A percentile compares a stretch with the other conserved stretches of the same genome.
phyloP scores from a whole-genome alignment of 1,140 invertebrate genomes.

The Mizuhopecten yessoensis region DNA sequence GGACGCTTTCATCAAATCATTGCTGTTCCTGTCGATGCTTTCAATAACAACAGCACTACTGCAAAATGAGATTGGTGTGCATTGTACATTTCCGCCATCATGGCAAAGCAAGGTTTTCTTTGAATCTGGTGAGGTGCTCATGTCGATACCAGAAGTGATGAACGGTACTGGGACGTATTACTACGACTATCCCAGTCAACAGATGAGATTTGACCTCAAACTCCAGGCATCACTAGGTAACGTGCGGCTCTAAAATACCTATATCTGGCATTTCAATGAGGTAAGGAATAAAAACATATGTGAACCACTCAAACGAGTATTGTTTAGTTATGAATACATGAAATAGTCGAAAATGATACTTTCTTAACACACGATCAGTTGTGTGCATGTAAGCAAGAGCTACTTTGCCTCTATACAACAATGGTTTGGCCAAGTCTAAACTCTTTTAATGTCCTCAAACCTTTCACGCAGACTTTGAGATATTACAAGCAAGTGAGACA shows the following conservation, averaged over 20 bases:
- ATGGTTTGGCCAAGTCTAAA: too few species aligned
- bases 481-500: too few species aligned
- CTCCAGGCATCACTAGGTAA: neutral
- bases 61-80: neutral
- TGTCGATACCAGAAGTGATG: neutral
- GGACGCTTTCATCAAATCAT: neutral
- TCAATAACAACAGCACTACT: neutral
- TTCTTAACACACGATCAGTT: too few species aligned
- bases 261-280: neutral
- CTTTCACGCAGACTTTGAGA: too few species aligned
- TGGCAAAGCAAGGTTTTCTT: slow-evolving; percentile 10
- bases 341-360: too few species aligned
- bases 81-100: slow-evolving; percentile 22
- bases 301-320: too few species aligned
- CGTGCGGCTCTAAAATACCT: neutral
- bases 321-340: too few species aligned
- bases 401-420: too few species aligned
- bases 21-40: neutral
- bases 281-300: too few species aligned
- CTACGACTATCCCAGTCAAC: neutral
- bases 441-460: too few species aligned
- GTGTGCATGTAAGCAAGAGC: too few species aligned
- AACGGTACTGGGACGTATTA: neutral
- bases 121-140: neutral
- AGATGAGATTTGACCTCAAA: slow-evolving; percentile 3